Percentiles rank a stretch among this genome's conserved stretches.
These are phyloP conservation scores for Sandelia bainsii DNA, from an alignment of 2,797 vertebrate species.

Conservation along the genomic window DNA sequence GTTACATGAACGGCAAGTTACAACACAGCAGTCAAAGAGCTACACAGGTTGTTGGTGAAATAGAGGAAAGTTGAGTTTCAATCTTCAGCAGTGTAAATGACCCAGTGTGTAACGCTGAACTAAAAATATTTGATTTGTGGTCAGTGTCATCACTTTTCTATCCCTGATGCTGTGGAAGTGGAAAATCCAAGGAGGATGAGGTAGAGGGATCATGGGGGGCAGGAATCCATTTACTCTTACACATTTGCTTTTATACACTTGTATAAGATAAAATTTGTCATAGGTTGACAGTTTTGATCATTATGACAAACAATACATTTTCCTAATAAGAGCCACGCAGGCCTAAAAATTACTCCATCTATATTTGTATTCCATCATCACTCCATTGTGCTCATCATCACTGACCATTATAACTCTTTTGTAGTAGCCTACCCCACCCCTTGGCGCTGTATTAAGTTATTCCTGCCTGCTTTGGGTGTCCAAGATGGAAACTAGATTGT, in stretches of 20 bases:
- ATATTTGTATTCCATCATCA: conserved; percentile 5
- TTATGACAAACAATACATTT: not conserved
- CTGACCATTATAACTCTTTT: not conserved
- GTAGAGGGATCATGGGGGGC: not conserved
- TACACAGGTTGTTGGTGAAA: not conserved
- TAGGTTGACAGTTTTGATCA: not conserved
- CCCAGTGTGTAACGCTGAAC: conserved; percentile 9
- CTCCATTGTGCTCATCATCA: not conserved
- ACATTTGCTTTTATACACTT: not conserved
- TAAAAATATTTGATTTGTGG: conserved; percentile 19
- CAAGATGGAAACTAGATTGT: conserved; percentile 76
- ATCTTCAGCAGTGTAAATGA: conserved; percentile 14
- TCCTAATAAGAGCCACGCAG: not conserved
- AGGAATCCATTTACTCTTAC: conserved; percentile 35
- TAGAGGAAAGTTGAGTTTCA: conserved; percentile 13
- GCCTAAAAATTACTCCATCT: not conserved
- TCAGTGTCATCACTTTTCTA: conserved; percentile 13
- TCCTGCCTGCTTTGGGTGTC: conserved; percentile 60
- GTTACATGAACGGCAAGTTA: conserved; percentile 19
- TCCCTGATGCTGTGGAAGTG: conserved; percentile 8
- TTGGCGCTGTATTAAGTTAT: conserved; percentile 54
- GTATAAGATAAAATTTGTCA: not conserved
- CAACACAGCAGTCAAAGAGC: conserved; percentile 27
- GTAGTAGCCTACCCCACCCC: conserved; percentile 1
- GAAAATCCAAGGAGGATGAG: conserved; percentile 29